phyloP scores from a whole-genome alignment of 2,797 vertebrate genomes.

The Cossypha caffra region DNA sequence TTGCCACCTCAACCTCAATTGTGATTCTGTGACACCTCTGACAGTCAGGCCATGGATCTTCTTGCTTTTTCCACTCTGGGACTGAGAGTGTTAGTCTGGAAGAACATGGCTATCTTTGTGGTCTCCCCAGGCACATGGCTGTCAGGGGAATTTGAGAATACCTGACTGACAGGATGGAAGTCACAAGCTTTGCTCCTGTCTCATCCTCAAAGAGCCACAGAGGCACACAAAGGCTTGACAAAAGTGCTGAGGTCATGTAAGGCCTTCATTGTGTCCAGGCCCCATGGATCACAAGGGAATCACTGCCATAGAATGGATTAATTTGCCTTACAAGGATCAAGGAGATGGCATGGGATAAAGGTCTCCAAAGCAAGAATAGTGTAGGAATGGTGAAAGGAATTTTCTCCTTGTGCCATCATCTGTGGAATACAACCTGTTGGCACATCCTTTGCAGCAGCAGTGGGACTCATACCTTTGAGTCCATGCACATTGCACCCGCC shows the following conservation, averaged over 20 bases:
- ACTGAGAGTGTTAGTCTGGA: neutral
- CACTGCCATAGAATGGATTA: neutral
- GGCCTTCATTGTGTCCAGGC: neutral
- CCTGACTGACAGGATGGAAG: neutral
- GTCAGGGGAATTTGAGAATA: neutral
- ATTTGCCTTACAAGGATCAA: neutral
- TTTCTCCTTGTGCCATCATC: neutral
- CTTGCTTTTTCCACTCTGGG: neutral
- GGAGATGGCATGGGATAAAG: neutral
- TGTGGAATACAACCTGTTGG: neutral
- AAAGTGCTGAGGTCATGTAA: neutral
- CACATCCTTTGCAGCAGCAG: neutral
- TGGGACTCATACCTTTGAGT: neutral
- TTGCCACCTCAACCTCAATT: neutral
- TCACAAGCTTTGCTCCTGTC: neutral
- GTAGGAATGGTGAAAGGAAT: neutral
- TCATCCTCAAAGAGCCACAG: neutral
- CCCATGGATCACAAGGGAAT: neutral
- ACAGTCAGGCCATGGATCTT: neutral
- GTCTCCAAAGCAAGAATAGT: neutral
- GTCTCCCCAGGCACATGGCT: fast-evolving
- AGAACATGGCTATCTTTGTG: neutral
- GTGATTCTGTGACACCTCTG: neutral
- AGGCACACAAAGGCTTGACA: neutral
- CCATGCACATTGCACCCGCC: fast-evolving